Base-by-base conservation (phyloP, 2,797 vertebrate genomes). In the Heterohyrax brucei region DNA sequence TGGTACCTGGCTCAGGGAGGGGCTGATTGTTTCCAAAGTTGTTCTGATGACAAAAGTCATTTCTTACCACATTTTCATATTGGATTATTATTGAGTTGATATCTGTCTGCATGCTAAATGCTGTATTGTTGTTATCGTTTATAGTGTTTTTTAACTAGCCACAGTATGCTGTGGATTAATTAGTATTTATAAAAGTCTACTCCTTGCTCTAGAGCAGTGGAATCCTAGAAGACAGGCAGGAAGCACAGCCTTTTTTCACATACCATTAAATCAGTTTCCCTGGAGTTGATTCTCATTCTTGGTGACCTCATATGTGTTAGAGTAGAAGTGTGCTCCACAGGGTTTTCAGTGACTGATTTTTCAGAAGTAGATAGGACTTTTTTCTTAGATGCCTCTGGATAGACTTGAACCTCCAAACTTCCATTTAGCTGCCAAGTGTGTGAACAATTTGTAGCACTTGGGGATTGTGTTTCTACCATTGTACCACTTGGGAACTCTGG, bases 111-210 rank as follows among this genome's bases (percentile, higher is more conserved):
- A 56, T 81, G 44, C 9, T 85, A 77, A 86, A n/a, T 89, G 13
- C 81, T 92, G 0, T 87, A 33, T 82, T 30, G 89, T 86, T 81
- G 33, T 82, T 87, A 70, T 73, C 61, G n/a, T 89, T 75, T 96
- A 28, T 96, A 28, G 14, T 30, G 64, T 75, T 84, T 91, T 14
- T 62, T 91, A 83, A 39, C 28, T n/a, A 53, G 16, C 18, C 46
- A 66, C 28, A 33, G 44, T 92, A 66, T 84, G 39, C n/a, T 92
- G 16, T 30, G 12, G 46, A 56, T 92, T 79, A 89, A 39, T 30
- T 89, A 48, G 48, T 62, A 70, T 79, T 76, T 81, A 66, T 66
- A 56, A 76, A 56, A 10, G 19, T 64, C n/a, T 77, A 64, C 7
- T 64, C 73, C 12, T 7, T 66, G 44, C 59, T 76, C 1, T 22